phyloP scores from a whole-genome alignment of 2,797 vertebrate genomes.

The Pseudocheirus occidentalis region DNA sequence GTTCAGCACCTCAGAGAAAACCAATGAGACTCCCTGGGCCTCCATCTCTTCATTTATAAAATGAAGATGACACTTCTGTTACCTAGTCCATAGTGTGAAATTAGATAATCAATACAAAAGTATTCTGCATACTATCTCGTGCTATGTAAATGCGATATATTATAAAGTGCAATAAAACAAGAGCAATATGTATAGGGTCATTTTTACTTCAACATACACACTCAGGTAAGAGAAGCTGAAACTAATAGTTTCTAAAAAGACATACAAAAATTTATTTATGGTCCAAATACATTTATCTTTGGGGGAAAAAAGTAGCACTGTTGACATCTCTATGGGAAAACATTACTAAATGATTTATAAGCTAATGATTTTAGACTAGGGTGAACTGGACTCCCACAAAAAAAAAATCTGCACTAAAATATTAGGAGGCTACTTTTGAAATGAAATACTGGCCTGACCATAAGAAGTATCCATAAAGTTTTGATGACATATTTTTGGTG shows the following conservation, averaged over 20 bases:
- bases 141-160: not conserved
- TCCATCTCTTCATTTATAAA: not conserved
- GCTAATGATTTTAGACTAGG: constrained; percentile 43
- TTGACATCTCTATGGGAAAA: not conserved
- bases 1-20: not conserved
- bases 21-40: too few species aligned
- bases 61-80: not conserved
- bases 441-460: not conserved
- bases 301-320: constrained; percentile 12
- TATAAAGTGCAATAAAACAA: not conserved
- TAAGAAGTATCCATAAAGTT: not conserved
- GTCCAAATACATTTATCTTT: not conserved
- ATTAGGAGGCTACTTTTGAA: constrained; percentile 1
- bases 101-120: not conserved
- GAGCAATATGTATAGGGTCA: not conserved
- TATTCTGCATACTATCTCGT: not conserved
- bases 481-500: not conserved
- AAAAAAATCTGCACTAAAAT: not conserved
- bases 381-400: not conserved
- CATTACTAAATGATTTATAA: constrained; percentile 14
- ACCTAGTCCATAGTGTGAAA: not conserved
- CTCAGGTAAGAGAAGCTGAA: not conserved
- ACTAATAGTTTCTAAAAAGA: not conserved
- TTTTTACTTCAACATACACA: not conserved
- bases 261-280: not conserved